Percentiles rank a stretch among this genome's conserved stretches.
Conservation (phyloP, 2,888 invertebrate species). For the Ormyrus nitidulus region DNA sequence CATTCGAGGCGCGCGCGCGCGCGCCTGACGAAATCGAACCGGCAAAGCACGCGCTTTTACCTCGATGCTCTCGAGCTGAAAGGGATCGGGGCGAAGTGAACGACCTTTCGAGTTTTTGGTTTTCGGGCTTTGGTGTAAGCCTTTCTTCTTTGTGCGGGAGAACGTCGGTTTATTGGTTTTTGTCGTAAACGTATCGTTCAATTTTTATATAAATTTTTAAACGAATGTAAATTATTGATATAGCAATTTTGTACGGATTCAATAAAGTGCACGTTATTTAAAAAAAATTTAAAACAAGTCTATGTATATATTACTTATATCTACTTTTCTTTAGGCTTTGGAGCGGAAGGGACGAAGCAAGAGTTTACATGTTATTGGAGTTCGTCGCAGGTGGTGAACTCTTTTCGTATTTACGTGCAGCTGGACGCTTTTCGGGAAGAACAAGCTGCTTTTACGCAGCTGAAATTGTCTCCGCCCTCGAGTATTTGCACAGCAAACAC, state of each 20-base stretch:
- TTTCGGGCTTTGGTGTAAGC: too few species aligned
- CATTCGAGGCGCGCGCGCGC: constrained; percentile 14
- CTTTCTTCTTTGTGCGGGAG: too few species aligned
- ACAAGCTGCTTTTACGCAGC: constrained; percentile 94
- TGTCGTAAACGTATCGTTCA: too few species aligned
- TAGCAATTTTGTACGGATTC: too few species aligned
- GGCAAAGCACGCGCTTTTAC: neutral
- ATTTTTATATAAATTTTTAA: neutral
- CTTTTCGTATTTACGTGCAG: constrained; percentile 95
- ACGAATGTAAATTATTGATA: neutral
- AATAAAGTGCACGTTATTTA: neutral
- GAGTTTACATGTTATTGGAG: constrained; percentile 97
- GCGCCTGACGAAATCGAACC: neutral
- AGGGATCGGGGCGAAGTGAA: constrained; percentile 14
- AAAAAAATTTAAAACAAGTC: neutral
- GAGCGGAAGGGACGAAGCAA: constrained; percentile 92
- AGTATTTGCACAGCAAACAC: constrained; percentile 92
- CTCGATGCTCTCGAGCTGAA: neutral
- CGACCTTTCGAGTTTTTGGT: constrained; percentile 12
- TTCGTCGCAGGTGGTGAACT: constrained; percentile 98
- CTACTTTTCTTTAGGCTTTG: constrained; percentile 82
- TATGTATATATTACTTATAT: too few species aligned
- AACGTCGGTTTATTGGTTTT: too few species aligned
- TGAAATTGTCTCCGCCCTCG: constrained; percentile 95
- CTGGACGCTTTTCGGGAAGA: constrained; percentile 91